A percentile compares a stretch with the other conserved stretches of the same genome.
Conservation (phyloP, 1,140 invertebrate genomes). For the Mamestra configurata region DNA sequence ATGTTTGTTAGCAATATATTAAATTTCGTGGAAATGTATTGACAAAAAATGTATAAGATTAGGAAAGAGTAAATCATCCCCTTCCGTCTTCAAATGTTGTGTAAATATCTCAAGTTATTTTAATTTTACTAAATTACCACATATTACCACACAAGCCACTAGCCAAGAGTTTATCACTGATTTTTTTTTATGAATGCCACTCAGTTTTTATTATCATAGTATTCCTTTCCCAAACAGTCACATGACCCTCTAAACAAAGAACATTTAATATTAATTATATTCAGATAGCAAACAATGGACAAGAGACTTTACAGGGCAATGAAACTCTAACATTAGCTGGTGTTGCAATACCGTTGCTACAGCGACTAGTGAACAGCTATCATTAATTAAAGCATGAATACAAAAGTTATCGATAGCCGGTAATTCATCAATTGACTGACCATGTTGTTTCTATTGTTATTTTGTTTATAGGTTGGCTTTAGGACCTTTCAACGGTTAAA, state of each 20-base stretch:
- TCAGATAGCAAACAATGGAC: slow-evolving; percentile 31
- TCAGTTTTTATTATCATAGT: neutral
- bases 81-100: too few relatives aligned
- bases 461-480: neutral
- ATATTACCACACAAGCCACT: too few relatives aligned
- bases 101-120: too few relatives aligned
- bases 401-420: slow-evolving; percentile 12
- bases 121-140: too few relatives aligned
- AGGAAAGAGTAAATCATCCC: too few relatives aligned
- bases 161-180: neutral
- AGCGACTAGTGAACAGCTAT: slow-evolving; percentile 20
- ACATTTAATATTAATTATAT: slow-evolving; percentile 41
- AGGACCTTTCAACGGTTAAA: too few relatives aligned
- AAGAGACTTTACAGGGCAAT: slow-evolving; percentile 7
- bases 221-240: neutral
- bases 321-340: slow-evolving; percentile 19
- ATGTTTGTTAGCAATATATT: neutral
- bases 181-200: neutral
- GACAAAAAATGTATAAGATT: too few relatives aligned
- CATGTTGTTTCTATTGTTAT: neutral
- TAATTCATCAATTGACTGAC: slow-evolving; percentile 31
- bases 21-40: too few relatives aligned
- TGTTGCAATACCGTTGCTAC: slow-evolving; percentile 43
- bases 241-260: slow-evolving; percentile 29
- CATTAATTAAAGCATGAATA: slow-evolving; percentile 45